Base-by-base conservation (phyloP, 2,113 vertebrate genomes). In the Nesospiza acunhae region DNA sequence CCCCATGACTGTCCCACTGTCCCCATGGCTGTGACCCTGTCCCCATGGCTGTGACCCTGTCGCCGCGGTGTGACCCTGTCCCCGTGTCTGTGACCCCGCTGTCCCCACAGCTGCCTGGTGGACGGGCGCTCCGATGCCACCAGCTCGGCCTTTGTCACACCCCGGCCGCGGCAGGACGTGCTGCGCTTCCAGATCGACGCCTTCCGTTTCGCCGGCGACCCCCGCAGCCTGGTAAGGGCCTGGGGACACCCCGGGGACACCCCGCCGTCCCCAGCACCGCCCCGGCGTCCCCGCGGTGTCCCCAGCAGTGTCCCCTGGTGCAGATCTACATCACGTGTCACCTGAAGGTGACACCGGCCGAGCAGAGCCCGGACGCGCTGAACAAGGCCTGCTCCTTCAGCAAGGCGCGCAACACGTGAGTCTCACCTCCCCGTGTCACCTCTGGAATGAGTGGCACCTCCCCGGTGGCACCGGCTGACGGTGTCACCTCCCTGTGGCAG, bases 381-480 rank as follows among this genome's bases (percentile, higher is more conserved):
- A 58, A 81, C 63, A 81, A 81, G 23, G 78, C 78, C 17, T 81
- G 78, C n/a, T 81, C 78, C 63, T 81, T 68, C 78, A 58, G 22
- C 78, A 81, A 81, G 78, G 78, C 42, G 2, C 52, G 17, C n/a
- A 58, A 68, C 52, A 1, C 17, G 78, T 81, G 78, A 58, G 78
- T 33, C 31, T 1, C 53, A 56, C 53, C 53, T n/a, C 21, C 31
- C 12, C 3, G 18, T 31, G 53, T 1, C 52, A 31, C 52, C 52
- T 55, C 52, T 18, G 4, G n/a, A n/a, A n/a, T n/a, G 2, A 13
- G 35, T 55, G 52, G 4, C 47, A 24, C 47, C 23, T 49, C 47
- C 53, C 6, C 2, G 30, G 28, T 26, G 44, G 10, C 75, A 12
- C 13, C 1, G 1, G 7, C 10, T 30, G 60, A 67, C 2, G 4